A percentile compares a stretch with the other conserved stretches of the same genome.
phyloP scores from a whole-genome alignment of 2,797 vertebrate species.

The Pseudochirops cupreus region DNA sequence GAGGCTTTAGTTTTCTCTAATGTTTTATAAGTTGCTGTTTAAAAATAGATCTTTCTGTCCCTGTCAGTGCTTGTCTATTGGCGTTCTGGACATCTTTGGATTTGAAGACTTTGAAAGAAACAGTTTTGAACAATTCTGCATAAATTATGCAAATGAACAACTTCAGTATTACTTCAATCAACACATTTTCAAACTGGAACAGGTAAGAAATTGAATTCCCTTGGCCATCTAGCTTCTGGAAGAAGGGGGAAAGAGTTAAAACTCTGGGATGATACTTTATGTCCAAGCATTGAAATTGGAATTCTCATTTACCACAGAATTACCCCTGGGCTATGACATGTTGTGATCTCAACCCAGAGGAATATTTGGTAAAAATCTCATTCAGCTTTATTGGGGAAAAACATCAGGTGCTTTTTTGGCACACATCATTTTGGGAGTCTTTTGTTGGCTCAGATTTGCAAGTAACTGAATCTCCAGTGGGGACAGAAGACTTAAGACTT shows the following conservation, averaged over 20 bases:
- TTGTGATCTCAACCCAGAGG: background rate
- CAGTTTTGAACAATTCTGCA: conserved; percentile 99
- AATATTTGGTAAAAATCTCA: conserved; percentile 26
- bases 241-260: background rate
- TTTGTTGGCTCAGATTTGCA: background rate
- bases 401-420: background rate
- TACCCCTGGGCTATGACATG: background rate
- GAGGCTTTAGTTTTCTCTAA: background rate
- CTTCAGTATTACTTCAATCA: conserved; percentile 99
- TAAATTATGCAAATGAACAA: conserved; percentile 99
- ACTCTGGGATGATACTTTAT: background rate
- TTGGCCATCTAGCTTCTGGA: background rate
- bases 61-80: conserved; percentile 95
- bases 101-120: conserved; percentile 99
- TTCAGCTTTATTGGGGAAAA: background rate
- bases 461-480: background rate
- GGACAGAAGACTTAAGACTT: background rate
- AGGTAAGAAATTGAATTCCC: conserved; percentile 86
- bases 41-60: conserved; percentile 28
- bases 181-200: conserved; percentile 98
- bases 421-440: background rate
- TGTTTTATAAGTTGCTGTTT: conserved; percentile 32
- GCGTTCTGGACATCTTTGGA: conserved; percentile 98
- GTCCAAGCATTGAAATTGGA: background rate
- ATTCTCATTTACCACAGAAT: background rate